Conservation (phyloP, 2,113 vertebrate species). For the Rattus rattus region DNA sequence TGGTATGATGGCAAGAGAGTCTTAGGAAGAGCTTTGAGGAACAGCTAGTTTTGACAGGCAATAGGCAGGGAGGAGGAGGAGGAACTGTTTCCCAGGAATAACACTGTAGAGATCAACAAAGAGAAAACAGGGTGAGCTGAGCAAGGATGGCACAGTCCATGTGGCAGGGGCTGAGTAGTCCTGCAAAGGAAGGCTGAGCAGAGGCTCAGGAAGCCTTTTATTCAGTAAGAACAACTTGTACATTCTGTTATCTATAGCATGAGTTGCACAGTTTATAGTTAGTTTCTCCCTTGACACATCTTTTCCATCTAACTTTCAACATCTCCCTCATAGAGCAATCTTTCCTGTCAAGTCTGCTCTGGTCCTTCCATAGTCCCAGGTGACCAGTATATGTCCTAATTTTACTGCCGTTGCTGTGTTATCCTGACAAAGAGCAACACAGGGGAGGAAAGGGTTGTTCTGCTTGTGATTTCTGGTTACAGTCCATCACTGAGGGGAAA, state of each 20-base stretch:
- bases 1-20: not conserved
- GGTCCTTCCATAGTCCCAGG: not conserved
- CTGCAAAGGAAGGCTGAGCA: not conserved
- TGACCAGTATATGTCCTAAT: not conserved
- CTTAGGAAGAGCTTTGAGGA: not conserved
- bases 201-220: not conserved
- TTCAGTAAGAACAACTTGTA: not conserved
- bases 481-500: not conserved
- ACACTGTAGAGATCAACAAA: not conserved
- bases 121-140: not conserved
- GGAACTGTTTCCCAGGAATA: not conserved
- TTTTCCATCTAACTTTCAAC: not conserved
- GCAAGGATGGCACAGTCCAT: not conserved
- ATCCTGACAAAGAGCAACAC: not conserved
- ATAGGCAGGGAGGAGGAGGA: not conserved
- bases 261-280: not conserved
- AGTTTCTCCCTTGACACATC: not conserved
- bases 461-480: not conserved
- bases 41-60: not conserved
- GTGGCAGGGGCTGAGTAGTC: not conserved
- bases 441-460: not conserved
- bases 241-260: not conserved
- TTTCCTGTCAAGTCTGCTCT: not conserved
- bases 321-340: not conserved
- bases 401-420: not conserved